Conservation (phyloP, 2,797 vertebrate species). For the Phalloptychus januarius region DNA sequence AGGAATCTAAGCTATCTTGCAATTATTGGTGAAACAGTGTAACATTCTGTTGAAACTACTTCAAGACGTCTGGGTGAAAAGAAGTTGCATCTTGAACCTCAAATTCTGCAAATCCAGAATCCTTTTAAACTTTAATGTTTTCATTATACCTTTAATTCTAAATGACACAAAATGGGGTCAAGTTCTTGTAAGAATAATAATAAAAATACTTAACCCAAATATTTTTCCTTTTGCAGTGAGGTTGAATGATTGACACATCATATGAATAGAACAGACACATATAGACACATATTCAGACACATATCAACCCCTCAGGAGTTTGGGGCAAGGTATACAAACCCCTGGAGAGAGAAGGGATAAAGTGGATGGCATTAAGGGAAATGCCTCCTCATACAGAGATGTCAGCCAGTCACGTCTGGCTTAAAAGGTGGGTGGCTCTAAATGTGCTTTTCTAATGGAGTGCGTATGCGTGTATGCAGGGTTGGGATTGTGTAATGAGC, state of each 20-base stretch:
- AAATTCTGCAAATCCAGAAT: not conserved
- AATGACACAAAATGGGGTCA: not conserved
- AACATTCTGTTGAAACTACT: not conserved
- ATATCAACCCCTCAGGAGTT: constrained; percentile 50
- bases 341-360: constrained; percentile 69
- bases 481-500: constrained; percentile 18
- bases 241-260: not conserved
- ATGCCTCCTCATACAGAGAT: constrained; percentile 62
- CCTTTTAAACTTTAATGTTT: not conserved
- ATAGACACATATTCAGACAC: no score
- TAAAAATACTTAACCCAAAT: not conserved
- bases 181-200: not conserved
- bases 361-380: constrained; percentile 71
- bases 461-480: constrained; percentile 15
- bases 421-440: constrained; percentile 61
- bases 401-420: constrained; percentile 68
- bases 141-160: not conserved
- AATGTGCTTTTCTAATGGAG: constrained; percentile 27
- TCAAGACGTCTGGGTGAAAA: not conserved
- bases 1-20: not conserved
- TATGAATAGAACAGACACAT: no score
- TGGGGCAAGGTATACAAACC: constrained; percentile 64
- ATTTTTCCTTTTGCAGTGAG: not conserved
- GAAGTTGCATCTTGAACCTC: not conserved
- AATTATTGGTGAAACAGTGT: not conserved